Base-by-base conservation (phyloP, 2,113 vertebrate genomes). In the Urocitellus parryii region DNA sequence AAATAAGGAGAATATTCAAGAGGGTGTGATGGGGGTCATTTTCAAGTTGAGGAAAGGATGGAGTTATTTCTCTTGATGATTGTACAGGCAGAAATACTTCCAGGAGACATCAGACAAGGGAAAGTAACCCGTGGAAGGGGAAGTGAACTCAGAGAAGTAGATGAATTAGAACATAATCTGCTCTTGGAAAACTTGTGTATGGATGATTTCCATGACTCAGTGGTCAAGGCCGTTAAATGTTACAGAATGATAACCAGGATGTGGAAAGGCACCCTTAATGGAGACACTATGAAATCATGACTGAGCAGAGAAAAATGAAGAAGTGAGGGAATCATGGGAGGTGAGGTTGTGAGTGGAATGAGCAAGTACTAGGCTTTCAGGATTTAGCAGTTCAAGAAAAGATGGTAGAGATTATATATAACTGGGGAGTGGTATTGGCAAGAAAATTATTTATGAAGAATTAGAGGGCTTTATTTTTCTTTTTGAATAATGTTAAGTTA, bases 401-500 rank as follows among this genome's bases (percentile, higher is more conserved):
- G 51, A 63, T 2, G n/a, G 42, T 76, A 76, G 29, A 37, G 85
- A 95, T 88, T 8, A 53, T 79, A 39, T 34, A 0, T 34, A 68
- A 51, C 5, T 80, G 37, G 45, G 80, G 7, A 89, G 42, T 74
- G 12, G 0, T 76, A 3, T 56, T 42, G 37, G 20, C 34, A 53
- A 91, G 67, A 27, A 0, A 93, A 88, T 72, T 20, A 90, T 39
- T 48, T 80, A 39, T 84, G 53, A 61, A 86, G 51, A 81, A 70
- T 67, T 37, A 65, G 9, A 79, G 5, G 20, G 67, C 10, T 2
- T 22, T 45, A 45, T 68, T 73, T 61, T 16, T 39, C 4, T 5
- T 51, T 76, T 53, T 32, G 5, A 2, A 7, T 82, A 8, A 3
- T 11, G 10, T 78, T 68, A 91, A 77, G 17, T 2, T 78, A 67